Evolutionary conservation across 2,113 vertebrate genomes (phyloP).

Genomic region (Tragelaphus scriptus): DNA sequence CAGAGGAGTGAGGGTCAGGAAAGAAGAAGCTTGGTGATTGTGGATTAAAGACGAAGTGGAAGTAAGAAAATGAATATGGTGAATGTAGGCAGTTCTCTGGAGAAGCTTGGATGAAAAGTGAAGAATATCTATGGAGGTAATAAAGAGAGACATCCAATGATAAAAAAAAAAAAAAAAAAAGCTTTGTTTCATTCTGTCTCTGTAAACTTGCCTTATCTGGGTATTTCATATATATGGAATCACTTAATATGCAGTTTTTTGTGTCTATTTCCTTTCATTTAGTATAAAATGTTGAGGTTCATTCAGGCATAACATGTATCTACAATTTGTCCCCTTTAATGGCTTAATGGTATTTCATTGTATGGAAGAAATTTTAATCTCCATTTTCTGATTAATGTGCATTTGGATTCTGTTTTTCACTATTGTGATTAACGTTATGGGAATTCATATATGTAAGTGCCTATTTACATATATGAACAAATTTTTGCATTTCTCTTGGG

Average conservation of each 20-base stretch:
- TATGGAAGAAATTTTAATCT: neutral
- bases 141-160: conserved; percentile 4
- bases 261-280: neutral
- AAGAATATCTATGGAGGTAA: neutral
- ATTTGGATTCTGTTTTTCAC: neutral
- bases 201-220: neutral
- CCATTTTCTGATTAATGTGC: neutral
- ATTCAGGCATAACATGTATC: neutral
- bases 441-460: neutral
- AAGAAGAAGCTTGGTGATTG: neutral
- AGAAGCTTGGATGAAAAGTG: neutral
- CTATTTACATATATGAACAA: neutral
- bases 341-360: neutral
- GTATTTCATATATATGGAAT: neutral
- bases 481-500: neutral
- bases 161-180: neutral
- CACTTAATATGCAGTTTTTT: neutral
- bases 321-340: neutral
- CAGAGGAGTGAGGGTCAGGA: neutral
- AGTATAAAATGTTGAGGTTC: neutral
- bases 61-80: neutral
- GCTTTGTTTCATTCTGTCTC: too few relatives aligned
- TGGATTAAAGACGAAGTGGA: neutral
- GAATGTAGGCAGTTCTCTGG: neutral
- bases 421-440: neutral